Percentiles rank a stretch among this genome's conserved stretches.
Conservation (phyloP, 2,797 vertebrate genomes). For the Echiichthys vipera region DNA sequence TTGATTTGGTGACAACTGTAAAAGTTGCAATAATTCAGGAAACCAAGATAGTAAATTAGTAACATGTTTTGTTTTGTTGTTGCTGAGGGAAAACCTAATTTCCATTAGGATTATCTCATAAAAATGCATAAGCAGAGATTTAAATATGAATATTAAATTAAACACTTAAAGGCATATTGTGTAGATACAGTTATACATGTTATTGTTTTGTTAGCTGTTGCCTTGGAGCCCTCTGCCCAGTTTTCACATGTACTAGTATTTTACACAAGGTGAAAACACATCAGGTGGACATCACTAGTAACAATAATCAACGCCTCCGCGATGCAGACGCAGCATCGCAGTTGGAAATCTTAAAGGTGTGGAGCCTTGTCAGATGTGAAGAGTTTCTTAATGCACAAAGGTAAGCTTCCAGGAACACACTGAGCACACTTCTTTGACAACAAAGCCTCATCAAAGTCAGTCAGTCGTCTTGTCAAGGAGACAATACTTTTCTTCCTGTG, state of each 20-base stretch:
- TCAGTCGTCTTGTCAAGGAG: not conserved
- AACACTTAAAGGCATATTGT: conserved; percentile 29
- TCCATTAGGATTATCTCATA: not conserved
- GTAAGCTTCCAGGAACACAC: not conserved
- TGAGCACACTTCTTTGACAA: not conserved
- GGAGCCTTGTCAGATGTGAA: not conserved
- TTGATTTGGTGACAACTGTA: conserved; percentile 16
- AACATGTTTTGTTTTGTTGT: not conserved
- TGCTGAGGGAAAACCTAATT: not conserved
- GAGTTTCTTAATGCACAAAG: not conserved
- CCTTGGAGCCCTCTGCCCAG: conserved; percentile 60
- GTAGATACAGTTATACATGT: conserved; percentile 2
- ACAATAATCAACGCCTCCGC: not conserved
- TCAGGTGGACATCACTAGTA: not conserved
- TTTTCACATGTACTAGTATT: conserved; percentile 25
- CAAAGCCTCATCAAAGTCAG: not conserved
- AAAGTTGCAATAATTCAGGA: conserved; percentile 13
- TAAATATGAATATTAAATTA: conserved; percentile 9
- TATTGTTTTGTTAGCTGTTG: conserved; percentile 31
- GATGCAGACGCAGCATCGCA: not conserved
- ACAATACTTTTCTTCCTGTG: conserved; percentile 18
- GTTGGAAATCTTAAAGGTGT: not conserved
- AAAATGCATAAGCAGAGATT: conserved; percentile 8
- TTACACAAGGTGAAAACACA: conserved; percentile 29
- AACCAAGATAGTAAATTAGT: conserved; percentile 19